phyloP scores from a whole-genome alignment of 2,888 invertebrate species.

The Chrysotoxum bicinctum region DNA sequence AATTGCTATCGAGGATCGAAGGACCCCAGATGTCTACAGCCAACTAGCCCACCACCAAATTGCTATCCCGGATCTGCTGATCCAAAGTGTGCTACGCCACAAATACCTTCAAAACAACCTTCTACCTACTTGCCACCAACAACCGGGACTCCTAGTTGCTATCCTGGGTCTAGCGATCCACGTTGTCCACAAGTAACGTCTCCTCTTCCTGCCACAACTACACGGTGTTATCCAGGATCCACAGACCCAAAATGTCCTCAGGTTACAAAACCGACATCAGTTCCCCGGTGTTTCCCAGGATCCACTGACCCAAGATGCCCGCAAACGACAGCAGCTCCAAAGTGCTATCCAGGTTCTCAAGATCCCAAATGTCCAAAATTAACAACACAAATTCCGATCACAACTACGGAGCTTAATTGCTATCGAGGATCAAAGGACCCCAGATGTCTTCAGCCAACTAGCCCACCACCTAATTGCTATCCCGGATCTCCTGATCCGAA shows the following conservation, averaged over 20 bases:
- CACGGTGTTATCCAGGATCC: constrained; percentile 8
- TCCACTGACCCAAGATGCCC: constrained; percentile 77
- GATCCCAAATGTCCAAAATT: constrained; percentile 72
- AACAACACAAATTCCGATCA: constrained; percentile 32
- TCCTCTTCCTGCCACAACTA: constrained; percentile 49
- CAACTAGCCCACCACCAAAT: constrained; percentile 7
- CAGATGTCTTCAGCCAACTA: constrained; percentile 27
- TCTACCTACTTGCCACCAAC: not conserved
- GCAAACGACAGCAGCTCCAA: constrained; percentile 69
- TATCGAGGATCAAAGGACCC: constrained; percentile 76
- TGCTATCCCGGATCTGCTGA: constrained; percentile 79
- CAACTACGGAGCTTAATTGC: constrained; percentile 75
- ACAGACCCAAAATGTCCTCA: not conserved
- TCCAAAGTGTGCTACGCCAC: not conserved
- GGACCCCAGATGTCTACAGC: constrained; percentile 73
- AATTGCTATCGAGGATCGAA: constrained; percentile 79
- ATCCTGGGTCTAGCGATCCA: constrained; percentile 78
- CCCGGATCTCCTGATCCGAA: constrained; percentile 74
- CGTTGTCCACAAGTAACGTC: constrained; percentile 52
- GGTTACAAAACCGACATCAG: not conserved
- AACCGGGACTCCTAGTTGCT: constrained; percentile 74
- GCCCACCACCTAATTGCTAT: constrained; percentile 73
- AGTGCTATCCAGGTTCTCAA: constrained; percentile 77
- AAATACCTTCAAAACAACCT: not conserved
- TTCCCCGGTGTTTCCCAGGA: constrained; percentile 76